These are phyloP conservation scores for Brachyhypopomus occidentalis DNA, from an alignment of 2,113 vertebrate species.

Conservation along the genomic window DNA sequence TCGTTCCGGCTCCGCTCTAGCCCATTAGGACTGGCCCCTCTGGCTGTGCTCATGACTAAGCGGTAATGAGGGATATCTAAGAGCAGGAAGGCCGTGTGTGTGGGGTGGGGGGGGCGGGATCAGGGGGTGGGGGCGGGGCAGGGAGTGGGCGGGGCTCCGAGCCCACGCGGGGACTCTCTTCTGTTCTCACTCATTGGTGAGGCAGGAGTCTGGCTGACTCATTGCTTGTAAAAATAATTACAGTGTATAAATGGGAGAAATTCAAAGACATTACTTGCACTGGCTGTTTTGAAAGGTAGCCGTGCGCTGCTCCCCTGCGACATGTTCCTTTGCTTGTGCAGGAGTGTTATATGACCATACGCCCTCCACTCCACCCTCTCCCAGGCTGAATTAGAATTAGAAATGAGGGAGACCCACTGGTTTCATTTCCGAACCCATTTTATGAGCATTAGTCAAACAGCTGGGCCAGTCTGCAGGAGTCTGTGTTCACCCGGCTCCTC, in stretches of 20 bases:
- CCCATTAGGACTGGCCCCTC: slow-evolving; percentile 2
- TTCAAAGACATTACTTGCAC: neutral
- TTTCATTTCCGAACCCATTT: slow-evolving; percentile 49
- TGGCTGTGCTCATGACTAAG: slow-evolving; percentile 20
- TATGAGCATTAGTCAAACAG: slow-evolving; percentile 48
- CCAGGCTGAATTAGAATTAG: slow-evolving; percentile 46
- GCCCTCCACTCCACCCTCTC: slow-evolving; percentile 19
- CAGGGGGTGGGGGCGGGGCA: no score
- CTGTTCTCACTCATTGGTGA: slow-evolving; percentile 12
- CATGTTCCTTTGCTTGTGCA: slow-evolving; percentile 20
- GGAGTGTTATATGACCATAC: slow-evolving; percentile 10
- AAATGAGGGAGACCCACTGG: slow-evolving; percentile 37
- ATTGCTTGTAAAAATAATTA: slow-evolving; percentile 14
- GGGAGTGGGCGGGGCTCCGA: neutral
- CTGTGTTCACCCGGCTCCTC: slow-evolving; percentile 46
- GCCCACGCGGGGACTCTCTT: neutral
- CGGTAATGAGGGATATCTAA: slow-evolving; percentile 23
- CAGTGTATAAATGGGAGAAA: neutral
- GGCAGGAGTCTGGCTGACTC: neutral
- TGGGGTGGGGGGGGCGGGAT: neutral
- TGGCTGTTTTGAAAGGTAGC: neutral
- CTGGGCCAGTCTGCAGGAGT: slow-evolving; percentile 45
- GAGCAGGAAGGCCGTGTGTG: neutral
- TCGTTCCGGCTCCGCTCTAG: neutral
- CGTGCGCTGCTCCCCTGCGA: neutral